Percentiles rank a stretch among this genome's conserved stretches.
Conservation (phyloP, 2,113 vertebrate species). For the Ammospiza nelsoni region DNA sequence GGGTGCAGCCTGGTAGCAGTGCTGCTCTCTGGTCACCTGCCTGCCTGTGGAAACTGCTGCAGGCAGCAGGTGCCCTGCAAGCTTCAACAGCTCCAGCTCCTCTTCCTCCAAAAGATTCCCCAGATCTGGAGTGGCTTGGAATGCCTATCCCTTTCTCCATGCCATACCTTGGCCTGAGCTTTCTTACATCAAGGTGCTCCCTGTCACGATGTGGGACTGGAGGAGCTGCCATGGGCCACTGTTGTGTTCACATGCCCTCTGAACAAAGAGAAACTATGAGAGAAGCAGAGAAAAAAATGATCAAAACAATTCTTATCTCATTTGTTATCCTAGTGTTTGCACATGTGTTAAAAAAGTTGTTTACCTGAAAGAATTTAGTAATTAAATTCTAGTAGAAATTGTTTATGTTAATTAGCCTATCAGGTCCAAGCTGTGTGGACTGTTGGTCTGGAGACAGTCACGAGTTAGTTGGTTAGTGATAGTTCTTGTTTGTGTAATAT, state of each 20-base stretch:
- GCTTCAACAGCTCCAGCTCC: fast-evolving
- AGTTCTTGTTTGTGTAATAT: too few species aligned
- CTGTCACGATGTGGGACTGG: fast-evolving
- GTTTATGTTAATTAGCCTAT: background rate
- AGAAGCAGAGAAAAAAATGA: background rate
- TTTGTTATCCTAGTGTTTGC: background rate
- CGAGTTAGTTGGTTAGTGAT: too few species aligned
- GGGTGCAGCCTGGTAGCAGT: background rate
- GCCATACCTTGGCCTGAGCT: background rate
- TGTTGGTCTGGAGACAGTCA: too few species aligned
- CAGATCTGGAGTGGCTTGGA: background rate
- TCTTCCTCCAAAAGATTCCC: background rate
- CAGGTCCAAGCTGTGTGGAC: too few species aligned
- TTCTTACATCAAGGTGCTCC: background rate
- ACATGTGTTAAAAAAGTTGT: background rate
- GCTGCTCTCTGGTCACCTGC: fast-evolving
- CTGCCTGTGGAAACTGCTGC: background rate
- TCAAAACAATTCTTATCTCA: background rate
- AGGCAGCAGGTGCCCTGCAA: background rate
- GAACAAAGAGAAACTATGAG: background rate
- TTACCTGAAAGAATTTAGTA: background rate
- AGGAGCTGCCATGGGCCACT: background rate
- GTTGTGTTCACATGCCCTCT: background rate
- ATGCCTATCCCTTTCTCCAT: background rate
- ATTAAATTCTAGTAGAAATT: background rate